Conservation (phyloP, 2,888 invertebrate genomes). For the Anticlea derivata region DNA sequence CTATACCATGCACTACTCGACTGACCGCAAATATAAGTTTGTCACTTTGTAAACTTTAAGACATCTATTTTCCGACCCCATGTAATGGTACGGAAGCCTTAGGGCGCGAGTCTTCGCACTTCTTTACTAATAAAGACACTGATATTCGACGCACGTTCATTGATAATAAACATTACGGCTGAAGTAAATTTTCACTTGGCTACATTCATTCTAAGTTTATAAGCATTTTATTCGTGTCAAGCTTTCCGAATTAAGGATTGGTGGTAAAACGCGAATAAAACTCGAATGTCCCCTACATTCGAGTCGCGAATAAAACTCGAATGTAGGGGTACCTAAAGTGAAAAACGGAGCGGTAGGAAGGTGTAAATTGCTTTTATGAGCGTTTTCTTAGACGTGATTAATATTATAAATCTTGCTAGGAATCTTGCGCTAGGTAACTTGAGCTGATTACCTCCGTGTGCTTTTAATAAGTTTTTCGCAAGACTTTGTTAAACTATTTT, state of each 20-base stretch:
- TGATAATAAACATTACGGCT: conserved; percentile 29
- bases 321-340: conserved; percentile 11
- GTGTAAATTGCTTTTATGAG: conserved; percentile 25
- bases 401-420: conserved; percentile 33
- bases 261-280: conserved; percentile 32
- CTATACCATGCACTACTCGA: too few species aligned
- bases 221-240: conserved; percentile 36
- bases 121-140: conserved; percentile 7
- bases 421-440: conserved; percentile 21
- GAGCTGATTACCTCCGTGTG: conserved; percentile 2
- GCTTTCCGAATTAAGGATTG: conserved; percentile 35
- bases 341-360: conserved; percentile 11
- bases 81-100: too few species aligned
- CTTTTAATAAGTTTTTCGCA: background rate
- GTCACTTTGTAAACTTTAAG: too few species aligned
- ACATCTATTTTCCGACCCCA: too few species aligned
- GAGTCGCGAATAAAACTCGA: conserved; percentile 22
- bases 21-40: too few species aligned
- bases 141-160: conserved; percentile 25
- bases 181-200: conserved; percentile 27
- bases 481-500: too few species aligned
- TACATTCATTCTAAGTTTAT: conserved; percentile 29
- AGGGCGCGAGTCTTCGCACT: too few species aligned
- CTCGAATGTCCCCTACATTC: too few species aligned
- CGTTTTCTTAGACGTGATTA: conserved; percentile 27